A percentile compares a stretch with the other conserved stretches of the same genome.
Conservation (phyloP, 1,140 invertebrate genomes). For the Dinothrombium tinctorium region DNA sequence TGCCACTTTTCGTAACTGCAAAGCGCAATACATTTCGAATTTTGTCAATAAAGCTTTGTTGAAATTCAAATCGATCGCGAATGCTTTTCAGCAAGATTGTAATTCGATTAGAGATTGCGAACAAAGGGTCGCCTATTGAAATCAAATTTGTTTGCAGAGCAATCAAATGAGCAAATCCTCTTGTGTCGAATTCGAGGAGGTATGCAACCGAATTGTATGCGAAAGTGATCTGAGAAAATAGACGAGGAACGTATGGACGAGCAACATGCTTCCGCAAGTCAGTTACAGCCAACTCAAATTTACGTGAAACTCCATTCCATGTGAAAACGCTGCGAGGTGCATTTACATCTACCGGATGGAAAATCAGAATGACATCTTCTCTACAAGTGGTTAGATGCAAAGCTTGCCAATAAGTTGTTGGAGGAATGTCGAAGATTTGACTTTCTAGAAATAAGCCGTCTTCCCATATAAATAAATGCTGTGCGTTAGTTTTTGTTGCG, state of each 20-base stretch:
- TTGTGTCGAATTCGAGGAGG: background rate
- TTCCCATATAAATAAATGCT: background rate
- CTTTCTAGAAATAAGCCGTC: background rate
- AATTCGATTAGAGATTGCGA: no score
- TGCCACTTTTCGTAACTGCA: no score
- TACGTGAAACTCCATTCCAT: background rate
- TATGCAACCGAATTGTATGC: background rate
- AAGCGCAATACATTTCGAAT: no score
- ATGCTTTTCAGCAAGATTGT: no score
- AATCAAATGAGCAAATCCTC: no score
- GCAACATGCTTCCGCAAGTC: background rate
- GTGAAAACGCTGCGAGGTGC: background rate
- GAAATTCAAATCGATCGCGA: no score
- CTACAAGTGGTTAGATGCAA: background rate
- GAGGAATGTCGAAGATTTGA: background rate
- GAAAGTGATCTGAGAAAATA: background rate
- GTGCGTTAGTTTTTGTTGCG: background rate
- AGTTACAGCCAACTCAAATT: background rate
- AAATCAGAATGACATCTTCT: background rate
- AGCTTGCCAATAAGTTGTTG: background rate
- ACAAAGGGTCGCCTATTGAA: no score
- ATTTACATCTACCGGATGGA: background rate
- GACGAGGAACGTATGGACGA: background rate
- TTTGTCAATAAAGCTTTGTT: no score
- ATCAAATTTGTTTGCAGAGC: no score